Conservation (phyloP, 1,140 invertebrate species). For the Ostrea edulis region DNA sequence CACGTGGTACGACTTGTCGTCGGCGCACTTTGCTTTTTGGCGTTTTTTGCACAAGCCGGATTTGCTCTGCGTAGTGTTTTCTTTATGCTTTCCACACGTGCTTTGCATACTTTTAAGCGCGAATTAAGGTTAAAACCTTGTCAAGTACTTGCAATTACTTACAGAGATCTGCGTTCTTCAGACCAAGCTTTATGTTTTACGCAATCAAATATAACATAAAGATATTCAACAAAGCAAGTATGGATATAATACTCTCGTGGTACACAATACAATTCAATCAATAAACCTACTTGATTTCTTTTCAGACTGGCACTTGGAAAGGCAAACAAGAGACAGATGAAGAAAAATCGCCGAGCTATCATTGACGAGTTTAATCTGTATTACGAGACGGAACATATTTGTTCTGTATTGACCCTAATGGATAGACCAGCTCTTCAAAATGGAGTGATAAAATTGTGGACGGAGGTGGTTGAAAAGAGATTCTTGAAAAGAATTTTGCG, state of each 20-base stretch:
- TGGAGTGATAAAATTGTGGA: constrained; percentile 60
- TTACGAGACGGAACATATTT: constrained; percentile 55
- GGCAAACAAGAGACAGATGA: constrained; percentile 55
- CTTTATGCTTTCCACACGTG: background rate
- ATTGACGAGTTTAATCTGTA: constrained; percentile 60
- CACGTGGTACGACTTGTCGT: background rate
- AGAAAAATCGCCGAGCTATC: constrained; percentile 51
- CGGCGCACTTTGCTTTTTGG: background rate
- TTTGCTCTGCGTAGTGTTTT: background rate
- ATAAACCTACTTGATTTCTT: constrained; percentile 1
- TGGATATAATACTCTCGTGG: no score
- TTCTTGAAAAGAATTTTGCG: constrained; percentile 57
- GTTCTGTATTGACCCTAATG: constrained; percentile 60
- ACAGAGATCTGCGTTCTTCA: no score
- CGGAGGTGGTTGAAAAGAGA: constrained; percentile 60
- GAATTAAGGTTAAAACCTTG: no score
- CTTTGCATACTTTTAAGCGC: background rate
- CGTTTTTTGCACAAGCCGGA: background rate
- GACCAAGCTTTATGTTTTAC: no score
- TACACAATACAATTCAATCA: background rate
- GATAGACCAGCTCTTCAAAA: constrained; percentile 57
- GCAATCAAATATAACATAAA: no score
- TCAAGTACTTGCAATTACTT: no score
- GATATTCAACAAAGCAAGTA: no score
- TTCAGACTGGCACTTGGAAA: constrained; percentile 61